Base-by-base conservation (phyloP, 2,113 vertebrate species). In the Myodes glareolus region DNA sequence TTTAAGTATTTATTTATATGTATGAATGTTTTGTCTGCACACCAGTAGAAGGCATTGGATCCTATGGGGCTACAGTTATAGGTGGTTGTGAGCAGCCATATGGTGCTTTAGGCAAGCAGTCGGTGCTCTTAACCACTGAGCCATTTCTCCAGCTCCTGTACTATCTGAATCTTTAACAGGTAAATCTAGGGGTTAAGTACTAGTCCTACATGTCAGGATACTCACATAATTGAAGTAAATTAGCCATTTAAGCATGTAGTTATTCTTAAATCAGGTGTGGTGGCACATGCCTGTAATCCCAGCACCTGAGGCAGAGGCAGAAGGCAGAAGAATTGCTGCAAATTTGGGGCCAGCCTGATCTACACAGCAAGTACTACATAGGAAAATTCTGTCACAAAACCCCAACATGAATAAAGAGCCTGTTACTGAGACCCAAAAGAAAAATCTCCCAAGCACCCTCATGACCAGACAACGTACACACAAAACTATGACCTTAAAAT, bases 381-480 rank as follows among this genome's bases (percentile, higher is more conserved):
- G 36, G 36, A 25, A 73, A 50, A 88, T 23, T 52, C 45, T 88
- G 65, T 52, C 67, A 55, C 33, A 88, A 72, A 72, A n/a, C 12
- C 47, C 33, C 67, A 25, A 88, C 52, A 72, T 68, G 45, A 88
- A 68, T 45, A 70, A 42, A 61, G 21, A 88, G 7, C 31, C 31
- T 87, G 50, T 50, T 96, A 94, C 39, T 80, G 36, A 97, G 11
- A 92, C 7, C 11, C 55, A 55, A 67, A 70, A 93, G 70, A 95
- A 96, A 96, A 94, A 78, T 68, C 39, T 86, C 14, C n/a, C 8
- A 86, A 63, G 27, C 1, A 86, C 2, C 1, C 61, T 65, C 61
- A 65, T 86, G 39, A 47, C 31, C 39, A 33, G 39, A 33, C 82
- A 65, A 65, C 12, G 29, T 33, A 85, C 10, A 85, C 39, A 85